Conservation (phyloP, 64 coral and sea anemone genomes). For the Stylophora pistillata region DNA sequence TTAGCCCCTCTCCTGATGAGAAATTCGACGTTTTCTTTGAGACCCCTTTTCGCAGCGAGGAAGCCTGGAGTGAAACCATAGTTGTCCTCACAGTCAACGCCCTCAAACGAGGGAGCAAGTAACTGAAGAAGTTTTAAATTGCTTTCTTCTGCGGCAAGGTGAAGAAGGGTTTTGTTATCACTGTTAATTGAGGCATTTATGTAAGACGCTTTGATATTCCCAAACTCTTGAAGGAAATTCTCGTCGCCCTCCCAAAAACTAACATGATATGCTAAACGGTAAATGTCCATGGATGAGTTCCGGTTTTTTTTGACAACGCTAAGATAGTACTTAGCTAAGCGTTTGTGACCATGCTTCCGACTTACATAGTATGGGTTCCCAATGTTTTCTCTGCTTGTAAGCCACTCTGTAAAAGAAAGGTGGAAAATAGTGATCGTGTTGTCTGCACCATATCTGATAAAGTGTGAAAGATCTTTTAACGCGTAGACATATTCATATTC, state of each 20-base stretch:
- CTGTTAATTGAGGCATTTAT: conserved; percentile 18
- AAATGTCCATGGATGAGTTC: conserved; percentile 20
- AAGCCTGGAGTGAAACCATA: conserved; percentile 75
- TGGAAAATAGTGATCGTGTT: conserved; percentile 68
- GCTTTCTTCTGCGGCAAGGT: conserved; percentile 36
- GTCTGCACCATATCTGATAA: conserved; percentile 41
- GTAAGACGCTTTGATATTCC: neutral
- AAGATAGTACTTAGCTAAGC: conserved; percentile 60
- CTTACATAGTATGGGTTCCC: conserved; percentile 61
- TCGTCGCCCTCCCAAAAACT: neutral
- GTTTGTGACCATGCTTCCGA: conserved; percentile 34
- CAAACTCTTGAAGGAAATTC: neutral
- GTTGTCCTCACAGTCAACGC: conserved; percentile 59
- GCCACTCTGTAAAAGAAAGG: conserved; percentile 70
- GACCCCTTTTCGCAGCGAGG: conserved; percentile 24
- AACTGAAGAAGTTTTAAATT: conserved; percentile 11
- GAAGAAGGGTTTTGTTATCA: conserved; percentile 63
- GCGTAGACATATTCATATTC: conserved; percentile 68
- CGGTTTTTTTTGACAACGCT: neutral
- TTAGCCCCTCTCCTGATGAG: conserved; percentile 37
- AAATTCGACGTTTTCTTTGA: conserved; percentile 21
- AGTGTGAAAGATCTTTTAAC: conserved; percentile 57
- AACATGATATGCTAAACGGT: conserved; percentile 65
- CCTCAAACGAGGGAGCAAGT: conserved; percentile 39
- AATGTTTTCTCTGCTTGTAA: conserved; percentile 67